Evolutionary conservation across 1,140 invertebrate genomes (phyloP).

Genomic region (Pollicipes pollicipes): DNA sequence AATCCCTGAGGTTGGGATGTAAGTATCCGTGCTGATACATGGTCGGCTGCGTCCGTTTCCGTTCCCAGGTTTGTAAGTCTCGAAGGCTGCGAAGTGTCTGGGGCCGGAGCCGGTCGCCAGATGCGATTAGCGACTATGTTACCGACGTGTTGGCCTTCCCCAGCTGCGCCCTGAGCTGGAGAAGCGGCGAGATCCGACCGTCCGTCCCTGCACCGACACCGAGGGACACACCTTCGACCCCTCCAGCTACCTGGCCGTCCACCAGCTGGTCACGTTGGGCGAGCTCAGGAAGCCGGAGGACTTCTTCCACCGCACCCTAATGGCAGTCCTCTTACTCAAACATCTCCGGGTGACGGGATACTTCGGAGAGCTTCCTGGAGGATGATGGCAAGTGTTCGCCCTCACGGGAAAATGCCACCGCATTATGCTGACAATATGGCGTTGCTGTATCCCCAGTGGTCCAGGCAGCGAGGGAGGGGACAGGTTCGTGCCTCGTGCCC

Average conservation of each 20-base stretch:
- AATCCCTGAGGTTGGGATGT: too few relatives aligned
- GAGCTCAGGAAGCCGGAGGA: constrained; percentile 49
- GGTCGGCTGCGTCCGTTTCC: too few relatives aligned
- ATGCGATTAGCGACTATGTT: background rate
- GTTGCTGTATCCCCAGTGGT: too few relatives aligned
- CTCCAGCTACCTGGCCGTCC: constrained; percentile 46
- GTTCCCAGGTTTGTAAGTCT: background rate
- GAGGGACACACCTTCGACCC: constrained; percentile 20
- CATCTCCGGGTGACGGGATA: constrained; percentile 50
- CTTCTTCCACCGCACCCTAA: constrained; percentile 57
- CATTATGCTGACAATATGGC: too few relatives aligned
- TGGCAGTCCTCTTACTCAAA: constrained; percentile 57
- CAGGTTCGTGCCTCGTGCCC: too few relatives aligned
- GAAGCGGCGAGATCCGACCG: too few relatives aligned
- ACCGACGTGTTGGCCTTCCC: constrained; percentile 6
- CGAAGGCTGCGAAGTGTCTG: background rate
- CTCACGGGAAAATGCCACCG: too few relatives aligned
- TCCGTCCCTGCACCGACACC: constrained; percentile 2
- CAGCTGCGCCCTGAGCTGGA: constrained; percentile 4
- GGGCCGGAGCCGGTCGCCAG: too few relatives aligned
- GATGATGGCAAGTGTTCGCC: constrained; percentile 9
- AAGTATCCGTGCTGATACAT: background rate
- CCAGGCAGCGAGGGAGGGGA: too few relatives aligned
- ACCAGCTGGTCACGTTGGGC: constrained; percentile 53
- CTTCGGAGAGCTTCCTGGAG: constrained; percentile 33